phyloP scores from a whole-genome alignment of 1,140 invertebrate species.

The Calycopis cecrops region DNA sequence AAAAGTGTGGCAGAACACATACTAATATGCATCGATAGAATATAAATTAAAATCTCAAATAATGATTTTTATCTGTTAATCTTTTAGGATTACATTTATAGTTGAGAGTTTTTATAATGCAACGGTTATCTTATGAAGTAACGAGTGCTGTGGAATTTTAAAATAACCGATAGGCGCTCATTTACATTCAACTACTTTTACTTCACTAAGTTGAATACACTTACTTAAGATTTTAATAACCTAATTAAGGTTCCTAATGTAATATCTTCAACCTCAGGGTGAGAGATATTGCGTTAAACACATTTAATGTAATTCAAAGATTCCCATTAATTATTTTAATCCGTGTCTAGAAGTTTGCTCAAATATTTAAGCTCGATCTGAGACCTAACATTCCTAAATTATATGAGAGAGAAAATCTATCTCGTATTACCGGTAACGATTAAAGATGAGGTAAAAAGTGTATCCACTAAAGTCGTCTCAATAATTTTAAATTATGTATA shows the following conservation, averaged over 20 bases:
- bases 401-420: no score
- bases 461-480: no score
- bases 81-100: neutral
- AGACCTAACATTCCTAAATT: no score
- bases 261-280: neutral
- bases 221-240: neutral
- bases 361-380: no score
- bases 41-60: conserved; percentile 1
- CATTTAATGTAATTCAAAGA: no score
- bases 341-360: no score
- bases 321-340: no score
- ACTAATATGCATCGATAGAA: neutral
- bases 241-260: neutral
- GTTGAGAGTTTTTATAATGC: neutral
- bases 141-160: conserved; percentile 9
- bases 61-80: neutral
- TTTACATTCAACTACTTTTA: conserved; percentile 8
- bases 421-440: no score
- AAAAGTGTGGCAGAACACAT: neutral
- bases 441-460: no score
- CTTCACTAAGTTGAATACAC: neutral
- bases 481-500: no score
- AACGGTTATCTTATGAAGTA: conserved; percentile 11
- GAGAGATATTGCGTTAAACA: neutral
- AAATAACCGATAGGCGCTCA: conserved; percentile 2